phyloP scores from a whole-genome alignment of 2,113 vertebrate genomes.

The Dendropsophus ebraccatus region DNA sequence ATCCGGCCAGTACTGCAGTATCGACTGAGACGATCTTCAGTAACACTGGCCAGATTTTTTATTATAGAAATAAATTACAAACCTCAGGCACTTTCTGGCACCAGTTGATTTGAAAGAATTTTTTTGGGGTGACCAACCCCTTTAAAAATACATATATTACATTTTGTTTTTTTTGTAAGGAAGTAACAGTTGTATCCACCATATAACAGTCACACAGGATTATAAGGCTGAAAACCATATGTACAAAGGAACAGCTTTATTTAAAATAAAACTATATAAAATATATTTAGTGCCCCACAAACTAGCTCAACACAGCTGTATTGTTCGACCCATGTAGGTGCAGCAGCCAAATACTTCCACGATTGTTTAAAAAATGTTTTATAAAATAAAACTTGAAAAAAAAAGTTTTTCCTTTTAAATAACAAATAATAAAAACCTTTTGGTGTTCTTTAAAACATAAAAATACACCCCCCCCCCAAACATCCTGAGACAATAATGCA shows the following conservation, averaged over 20 bases:
- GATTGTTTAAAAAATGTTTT: neutral
- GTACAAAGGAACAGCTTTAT: conserved; percentile 38
- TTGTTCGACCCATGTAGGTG: neutral
- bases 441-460: conserved; percentile 1
- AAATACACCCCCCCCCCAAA: neutral
- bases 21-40: too few species aligned
- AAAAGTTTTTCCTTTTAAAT: neutral
- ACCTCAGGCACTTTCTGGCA: too few species aligned
- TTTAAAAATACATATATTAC: too few species aligned
- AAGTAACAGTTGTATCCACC: neutral
- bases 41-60: too few species aligned
- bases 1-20: too few species aligned
- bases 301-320: neutral
- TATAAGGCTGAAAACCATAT: neutral
- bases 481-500: conserved; percentile 36
- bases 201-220: neutral
- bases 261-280: conserved; percentile 30
- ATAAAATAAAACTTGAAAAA: neutral
- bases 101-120: too few species aligned
- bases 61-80: too few species aligned
- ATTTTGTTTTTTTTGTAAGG: too few species aligned
- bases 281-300: neutral
- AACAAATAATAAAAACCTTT: conserved; percentile 15
- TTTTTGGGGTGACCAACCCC: too few species aligned
- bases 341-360: neutral